Conservation (phyloP, 2,888 invertebrate species). For the Drosophila lutescens region DNA sequence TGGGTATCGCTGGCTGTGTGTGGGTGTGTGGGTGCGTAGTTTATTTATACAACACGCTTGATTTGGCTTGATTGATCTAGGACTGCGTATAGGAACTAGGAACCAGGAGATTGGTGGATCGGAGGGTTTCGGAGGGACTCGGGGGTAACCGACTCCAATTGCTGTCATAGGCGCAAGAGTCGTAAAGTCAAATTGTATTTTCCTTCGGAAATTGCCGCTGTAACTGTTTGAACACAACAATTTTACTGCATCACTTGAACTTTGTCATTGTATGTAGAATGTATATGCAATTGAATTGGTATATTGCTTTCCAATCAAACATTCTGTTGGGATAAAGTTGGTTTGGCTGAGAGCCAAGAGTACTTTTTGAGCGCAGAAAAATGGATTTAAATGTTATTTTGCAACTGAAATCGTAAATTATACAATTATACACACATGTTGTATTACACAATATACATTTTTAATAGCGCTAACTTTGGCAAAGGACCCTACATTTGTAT, state of each 20-base stretch:
- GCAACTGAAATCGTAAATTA: too few species aligned
- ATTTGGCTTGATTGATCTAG: slow-evolving; percentile 50
- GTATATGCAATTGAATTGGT: slow-evolving; percentile 15
- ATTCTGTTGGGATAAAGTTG: slow-evolving; percentile 1
- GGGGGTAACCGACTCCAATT: slow-evolving; percentile 14
- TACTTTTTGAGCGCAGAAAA: background rate
- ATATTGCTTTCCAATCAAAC: background rate
- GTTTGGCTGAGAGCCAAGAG: background rate
- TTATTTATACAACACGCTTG: slow-evolving; percentile 51
- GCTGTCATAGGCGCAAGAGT: slow-evolving; percentile 43
- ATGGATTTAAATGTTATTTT: background rate
- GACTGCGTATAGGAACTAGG: background rate
- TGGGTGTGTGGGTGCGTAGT: slow-evolving; percentile 15
- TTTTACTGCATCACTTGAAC: slow-evolving; percentile 3
- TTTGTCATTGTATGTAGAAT: background rate
- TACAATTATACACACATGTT: too few species aligned
- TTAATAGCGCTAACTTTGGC: too few species aligned
- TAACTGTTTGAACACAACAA: slow-evolving; percentile 17
- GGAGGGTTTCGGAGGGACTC: background rate
- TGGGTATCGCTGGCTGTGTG: background rate
- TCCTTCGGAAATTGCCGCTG: slow-evolving; percentile 27
- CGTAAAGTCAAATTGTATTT: slow-evolving; percentile 42
- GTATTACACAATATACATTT: too few species aligned
- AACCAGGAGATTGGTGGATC: slow-evolving; percentile 7
- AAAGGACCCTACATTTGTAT: too few species aligned